These are phyloP conservation scores for Drymodes brunneopygia DNA, from an alignment of 2,113 vertebrate species.

Conservation along the genomic window DNA sequence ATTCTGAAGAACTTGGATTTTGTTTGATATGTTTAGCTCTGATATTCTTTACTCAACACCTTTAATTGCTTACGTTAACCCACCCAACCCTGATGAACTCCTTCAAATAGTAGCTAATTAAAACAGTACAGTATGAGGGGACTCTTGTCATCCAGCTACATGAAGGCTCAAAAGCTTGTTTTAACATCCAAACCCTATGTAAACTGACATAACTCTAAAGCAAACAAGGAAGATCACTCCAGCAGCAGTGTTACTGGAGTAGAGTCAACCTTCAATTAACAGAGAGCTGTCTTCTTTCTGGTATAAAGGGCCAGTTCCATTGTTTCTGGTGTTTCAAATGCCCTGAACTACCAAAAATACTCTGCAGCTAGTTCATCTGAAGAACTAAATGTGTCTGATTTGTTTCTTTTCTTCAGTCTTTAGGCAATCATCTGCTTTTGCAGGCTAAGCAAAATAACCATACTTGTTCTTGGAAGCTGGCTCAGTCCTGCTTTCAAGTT, in stretches of 20 bases:
- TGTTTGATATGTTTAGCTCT: neutral
- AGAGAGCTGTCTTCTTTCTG: neutral
- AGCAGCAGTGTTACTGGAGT: neutral
- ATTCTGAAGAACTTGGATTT: neutral
- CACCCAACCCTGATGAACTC: neutral
- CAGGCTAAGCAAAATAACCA: neutral
- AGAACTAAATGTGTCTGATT: neutral
- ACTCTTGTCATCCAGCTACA: neutral
- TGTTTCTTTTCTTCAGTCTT: neutral
- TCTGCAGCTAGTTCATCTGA: neutral
- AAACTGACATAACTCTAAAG: neutral
- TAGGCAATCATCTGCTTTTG: neutral
- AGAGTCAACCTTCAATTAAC: neutral
- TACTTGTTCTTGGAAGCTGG: neutral
- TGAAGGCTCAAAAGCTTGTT: neutral
- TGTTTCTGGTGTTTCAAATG: neutral
- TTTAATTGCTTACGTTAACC: neutral
- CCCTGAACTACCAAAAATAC: neutral
- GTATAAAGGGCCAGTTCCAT: neutral
- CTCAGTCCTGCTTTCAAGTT: neutral
- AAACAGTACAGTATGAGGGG: neutral
- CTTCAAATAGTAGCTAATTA: neutral
- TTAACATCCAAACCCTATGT: neutral
- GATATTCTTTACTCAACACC: neutral
- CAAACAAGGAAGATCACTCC: neutral